phyloP scores from a whole-genome alignment of 1,140 invertebrate species.

The Heterodera schachtii region DNA sequence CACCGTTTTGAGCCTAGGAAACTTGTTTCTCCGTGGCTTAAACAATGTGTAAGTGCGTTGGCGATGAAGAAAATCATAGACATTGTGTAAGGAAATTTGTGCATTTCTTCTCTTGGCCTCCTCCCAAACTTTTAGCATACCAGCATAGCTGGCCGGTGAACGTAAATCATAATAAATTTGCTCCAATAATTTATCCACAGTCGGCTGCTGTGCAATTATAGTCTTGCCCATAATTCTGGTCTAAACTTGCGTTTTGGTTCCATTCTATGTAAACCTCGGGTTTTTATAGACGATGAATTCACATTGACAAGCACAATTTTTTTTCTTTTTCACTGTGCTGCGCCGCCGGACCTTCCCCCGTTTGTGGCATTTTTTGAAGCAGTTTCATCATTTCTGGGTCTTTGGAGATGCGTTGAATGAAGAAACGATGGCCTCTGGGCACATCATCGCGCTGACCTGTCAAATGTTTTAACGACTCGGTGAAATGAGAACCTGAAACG shows the following conservation, averaged over 20 bases:
- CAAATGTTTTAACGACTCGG: slow-evolving; percentile 3
- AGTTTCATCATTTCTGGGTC: not conserved
- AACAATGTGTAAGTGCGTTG: slow-evolving; percentile 40
- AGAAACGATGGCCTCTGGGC: not conserved
- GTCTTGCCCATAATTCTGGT: slow-evolving; percentile 21
- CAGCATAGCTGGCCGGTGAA: slow-evolving; percentile 34
- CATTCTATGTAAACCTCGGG: too few relatives aligned
- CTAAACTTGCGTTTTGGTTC: not conserved
- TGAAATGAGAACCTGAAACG: not conserved
- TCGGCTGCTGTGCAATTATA: too few relatives aligned
- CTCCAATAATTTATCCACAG: slow-evolving; percentile 5
- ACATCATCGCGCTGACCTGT: not conserved
- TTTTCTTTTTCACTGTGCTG: too few relatives aligned
- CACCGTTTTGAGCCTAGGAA: slow-evolving; percentile 18
- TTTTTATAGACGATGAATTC: slow-evolving; percentile 17
- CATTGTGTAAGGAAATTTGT: slow-evolving; percentile 18
- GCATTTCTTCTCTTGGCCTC: slow-evolving; percentile 25
- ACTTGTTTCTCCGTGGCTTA: slow-evolving; percentile 2
- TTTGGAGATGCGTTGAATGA: not conserved
- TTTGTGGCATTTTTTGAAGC: too few relatives aligned
- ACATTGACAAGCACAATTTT: not conserved
- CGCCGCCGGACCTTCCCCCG: too few relatives aligned
- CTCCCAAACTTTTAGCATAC: slow-evolving; percentile 9
- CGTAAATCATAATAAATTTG: slow-evolving; percentile 32
- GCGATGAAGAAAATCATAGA: slow-evolving; percentile 24